Percentiles rank a stretch among this genome's conserved stretches.
phyloP scores from a whole-genome alignment of 2,113 vertebrate genomes.

The Eulacestoma nigropectus region DNA sequence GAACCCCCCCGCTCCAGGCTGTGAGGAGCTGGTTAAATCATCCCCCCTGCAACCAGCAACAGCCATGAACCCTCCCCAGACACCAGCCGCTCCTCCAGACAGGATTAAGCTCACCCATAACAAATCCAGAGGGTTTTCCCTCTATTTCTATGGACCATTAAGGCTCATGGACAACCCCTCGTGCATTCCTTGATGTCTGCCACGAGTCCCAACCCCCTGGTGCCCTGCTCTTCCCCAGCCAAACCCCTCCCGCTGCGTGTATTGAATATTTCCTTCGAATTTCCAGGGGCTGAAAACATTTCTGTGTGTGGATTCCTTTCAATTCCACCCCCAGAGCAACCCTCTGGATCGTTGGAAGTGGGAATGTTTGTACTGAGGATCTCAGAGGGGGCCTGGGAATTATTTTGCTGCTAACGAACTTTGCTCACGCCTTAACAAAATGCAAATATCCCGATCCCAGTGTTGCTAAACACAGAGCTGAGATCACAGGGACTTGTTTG shows the following conservation, averaged over 20 bases:
- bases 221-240: neutral
- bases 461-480: neutral
- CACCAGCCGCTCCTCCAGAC: neutral
- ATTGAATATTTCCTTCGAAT: neutral
- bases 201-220: neutral
- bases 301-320: neutral
- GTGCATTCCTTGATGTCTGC: neutral
- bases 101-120: neutral
- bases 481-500: neutral
- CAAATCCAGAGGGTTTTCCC: neutral
- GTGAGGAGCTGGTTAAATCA: neutral
- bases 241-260: neutral
- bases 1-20: neutral
- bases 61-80: neutral
- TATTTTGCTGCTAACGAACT: neutral
- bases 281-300: neutral
- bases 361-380: neutral
- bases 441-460: neutral
- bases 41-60: neutral
- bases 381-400: neutral
- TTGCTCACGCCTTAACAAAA: neutral
- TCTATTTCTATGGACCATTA: neutral
- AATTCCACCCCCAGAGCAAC: neutral
- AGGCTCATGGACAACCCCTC: fast-evolving
- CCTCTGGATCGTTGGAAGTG: neutral